Base-by-base conservation (phyloP, 1,140 invertebrate species). In the Melitaea cinxia region DNA sequence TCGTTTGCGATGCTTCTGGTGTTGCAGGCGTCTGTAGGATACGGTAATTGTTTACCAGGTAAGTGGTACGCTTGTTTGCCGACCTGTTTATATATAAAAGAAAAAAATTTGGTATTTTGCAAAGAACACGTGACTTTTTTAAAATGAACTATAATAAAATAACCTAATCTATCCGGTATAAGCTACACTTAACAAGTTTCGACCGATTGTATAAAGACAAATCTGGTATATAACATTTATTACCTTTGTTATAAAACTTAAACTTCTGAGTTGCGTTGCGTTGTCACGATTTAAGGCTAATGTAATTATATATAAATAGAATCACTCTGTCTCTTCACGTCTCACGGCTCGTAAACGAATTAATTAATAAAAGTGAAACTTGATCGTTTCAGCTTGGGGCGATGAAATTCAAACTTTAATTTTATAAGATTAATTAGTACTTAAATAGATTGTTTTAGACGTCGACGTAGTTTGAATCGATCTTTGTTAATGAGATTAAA, bases 301-400 rank as follows among this genome's bases (percentile, higher is more conserved):
- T 6, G 17, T 1, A 17, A 6, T 42, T 37, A 15, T 14, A n/a
- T 37, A 12, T 15, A 37, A 14, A 37, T 37, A 14, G 35, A 37
- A 37, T 37, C 14, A 37, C n/a, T 2, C 14, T 37, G n/a, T 15
- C n/a, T n/a, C n/a, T 1, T n/a, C 4, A 37, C n/a, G 35, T 4
- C 14, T 37, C 2, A 17, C 15, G 37, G 3, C 15, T 42, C 37
- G 37, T 42, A 42, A 42, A 42, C 37, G 17, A 5, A 42, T 42
- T 17, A 42, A 42, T 42, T 42, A 42, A 17, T 42, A 42, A 42
- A 42, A 39, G 14, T 39, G n/a, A 39, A 42, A 42, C 15, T 42
- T 17, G 15, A 42, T 42, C 0, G 17, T 42, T 19, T 17, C 1
- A 14, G 5, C 37, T 42, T 9, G 37, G 14, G 15, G 37, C 37